phyloP scores from a whole-genome alignment of 2,113 vertebrate genomes.

The Dasyornis broadbenti region DNA sequence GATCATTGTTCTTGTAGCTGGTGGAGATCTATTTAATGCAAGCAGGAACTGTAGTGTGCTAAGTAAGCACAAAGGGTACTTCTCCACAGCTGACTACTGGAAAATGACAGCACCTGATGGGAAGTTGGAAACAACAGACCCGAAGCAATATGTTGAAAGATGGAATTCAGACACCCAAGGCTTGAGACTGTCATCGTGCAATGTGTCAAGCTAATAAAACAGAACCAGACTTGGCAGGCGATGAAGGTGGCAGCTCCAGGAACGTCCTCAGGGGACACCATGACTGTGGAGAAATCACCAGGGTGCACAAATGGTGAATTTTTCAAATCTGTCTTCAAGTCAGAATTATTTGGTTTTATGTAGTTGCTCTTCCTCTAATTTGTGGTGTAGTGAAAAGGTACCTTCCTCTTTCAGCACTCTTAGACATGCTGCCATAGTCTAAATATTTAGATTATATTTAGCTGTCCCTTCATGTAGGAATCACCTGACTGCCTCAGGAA shows the following conservation, averaged over 20 bases:
- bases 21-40: background rate
- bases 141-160: background rate
- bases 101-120: constrained; percentile 30
- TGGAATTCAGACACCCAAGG: background rate
- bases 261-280: background rate
- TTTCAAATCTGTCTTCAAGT: background rate
- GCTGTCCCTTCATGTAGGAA: background rate
- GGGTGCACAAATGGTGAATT: background rate
- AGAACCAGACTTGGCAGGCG: background rate
- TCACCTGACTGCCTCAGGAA: background rate
- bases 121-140: background rate
- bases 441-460: background rate
- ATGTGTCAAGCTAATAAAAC: constrained; percentile 25
- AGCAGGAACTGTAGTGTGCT: background rate
- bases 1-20: background rate
- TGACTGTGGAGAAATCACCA: background rate
- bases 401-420: background rate
- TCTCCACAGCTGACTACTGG: background rate
- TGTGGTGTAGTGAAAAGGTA: background rate
- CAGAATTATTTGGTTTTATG: background rate
- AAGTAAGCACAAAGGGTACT: background rate
- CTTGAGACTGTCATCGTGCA: background rate
- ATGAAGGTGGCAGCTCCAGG: background rate
- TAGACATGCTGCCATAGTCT: background rate
- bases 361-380: background rate